These are phyloP conservation scores for Drosophila gaucha DNA, from an alignment of 2,888 invertebrate genomes.

Conservation along the genomic window DNA sequence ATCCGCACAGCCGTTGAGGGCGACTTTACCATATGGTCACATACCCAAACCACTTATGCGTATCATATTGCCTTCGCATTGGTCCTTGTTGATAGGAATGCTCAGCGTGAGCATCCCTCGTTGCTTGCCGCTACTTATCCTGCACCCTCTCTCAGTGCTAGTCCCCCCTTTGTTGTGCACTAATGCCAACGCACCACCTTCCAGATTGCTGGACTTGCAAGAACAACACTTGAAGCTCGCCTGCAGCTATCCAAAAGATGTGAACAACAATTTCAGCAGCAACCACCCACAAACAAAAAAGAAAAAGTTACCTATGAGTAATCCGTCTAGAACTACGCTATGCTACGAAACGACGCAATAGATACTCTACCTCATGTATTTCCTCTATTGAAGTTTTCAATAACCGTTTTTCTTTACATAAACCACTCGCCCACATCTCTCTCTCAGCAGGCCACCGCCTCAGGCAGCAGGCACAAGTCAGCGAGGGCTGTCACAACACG, in stretches of 20 bases:
- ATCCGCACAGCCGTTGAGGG: constrained; percentile 35
- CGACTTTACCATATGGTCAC: constrained; percentile 68
- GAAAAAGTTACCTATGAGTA: constrained; percentile 53
- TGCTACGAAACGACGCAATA: constrained; percentile 7
- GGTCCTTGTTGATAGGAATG: constrained; percentile 37
- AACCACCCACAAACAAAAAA: constrained; percentile 34
- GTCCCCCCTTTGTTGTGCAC: constrained; percentile 4
- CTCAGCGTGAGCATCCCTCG: constrained; percentile 69
- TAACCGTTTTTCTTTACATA: constrained; percentile 11
- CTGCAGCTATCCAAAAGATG: constrained; percentile 12
- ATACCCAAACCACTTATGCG: constrained; percentile 61
- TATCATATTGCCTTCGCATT: constrained; percentile 58
- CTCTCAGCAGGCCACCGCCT: constrained; percentile 21
- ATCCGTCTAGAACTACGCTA: constrained; percentile 42
- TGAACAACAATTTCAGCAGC: constrained; percentile 11
- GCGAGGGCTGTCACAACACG: constrained; percentile 45
- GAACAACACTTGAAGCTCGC: constrained; percentile 24
- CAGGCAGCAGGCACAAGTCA: constrained; percentile 35
- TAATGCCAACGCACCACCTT: constrained; percentile 43
- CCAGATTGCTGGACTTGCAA: constrained; percentile 19
- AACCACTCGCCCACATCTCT: constrained; percentile 7
- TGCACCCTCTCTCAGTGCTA: not conserved
- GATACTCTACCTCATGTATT: constrained; percentile 21
- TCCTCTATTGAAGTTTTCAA: constrained; percentile 21
- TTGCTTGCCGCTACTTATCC: constrained; percentile 28